Percentiles rank a stretch among this genome's conserved stretches.
Evolutionary conservation across 2,113 vertebrate species (phyloP).

Genomic region (Thalassoma bifasciatum): DNA sequence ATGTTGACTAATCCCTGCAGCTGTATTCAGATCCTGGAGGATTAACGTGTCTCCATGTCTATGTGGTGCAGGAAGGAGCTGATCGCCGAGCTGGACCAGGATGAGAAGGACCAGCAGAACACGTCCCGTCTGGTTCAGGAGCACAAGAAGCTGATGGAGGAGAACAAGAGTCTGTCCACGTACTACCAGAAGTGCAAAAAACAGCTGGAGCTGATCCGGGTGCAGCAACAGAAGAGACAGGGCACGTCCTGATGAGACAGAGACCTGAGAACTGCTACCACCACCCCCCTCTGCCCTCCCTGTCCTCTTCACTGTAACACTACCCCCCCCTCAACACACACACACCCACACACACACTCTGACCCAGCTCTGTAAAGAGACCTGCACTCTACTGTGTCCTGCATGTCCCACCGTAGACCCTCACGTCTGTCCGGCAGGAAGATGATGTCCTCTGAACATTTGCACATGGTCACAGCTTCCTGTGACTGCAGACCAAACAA

Average conservation of each 20-base stretch:
- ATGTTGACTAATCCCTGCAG: no score
- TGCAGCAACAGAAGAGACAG: constrained; percentile 98
- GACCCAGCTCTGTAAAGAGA: constrained; percentile 53
- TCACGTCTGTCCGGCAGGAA: constrained; percentile 30
- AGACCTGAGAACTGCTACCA: constrained; percentile 45
- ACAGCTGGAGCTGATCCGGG: constrained; percentile 97
- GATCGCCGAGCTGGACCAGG: constrained; percentile 98
- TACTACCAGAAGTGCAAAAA: constrained; percentile 99
- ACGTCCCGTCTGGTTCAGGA: constrained; percentile 98
- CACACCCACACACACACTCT: constrained; percentile 33
- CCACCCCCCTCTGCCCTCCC: constrained; percentile 53
- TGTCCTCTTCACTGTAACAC: constrained; percentile 73
- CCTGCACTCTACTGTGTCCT: constrained; percentile 62
- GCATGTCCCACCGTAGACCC: constrained; percentile 61
- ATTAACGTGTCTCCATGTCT: background rate
- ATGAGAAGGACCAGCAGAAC: constrained; percentile 99
- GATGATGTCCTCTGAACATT: constrained; percentile 46
- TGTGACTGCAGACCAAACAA: constrained; percentile 66
- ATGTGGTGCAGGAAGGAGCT: constrained; percentile 89
- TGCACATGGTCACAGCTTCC: constrained; percentile 60
- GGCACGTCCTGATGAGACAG: constrained; percentile 92
- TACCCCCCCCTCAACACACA: constrained; percentile 53
- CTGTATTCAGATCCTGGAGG: no score
- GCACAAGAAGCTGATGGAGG: constrained; percentile 98
- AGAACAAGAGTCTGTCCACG: constrained; percentile 98